phyloP scores from a whole-genome alignment of 1,140 invertebrate genomes.

The Rhagoletis pomonella region DNA sequence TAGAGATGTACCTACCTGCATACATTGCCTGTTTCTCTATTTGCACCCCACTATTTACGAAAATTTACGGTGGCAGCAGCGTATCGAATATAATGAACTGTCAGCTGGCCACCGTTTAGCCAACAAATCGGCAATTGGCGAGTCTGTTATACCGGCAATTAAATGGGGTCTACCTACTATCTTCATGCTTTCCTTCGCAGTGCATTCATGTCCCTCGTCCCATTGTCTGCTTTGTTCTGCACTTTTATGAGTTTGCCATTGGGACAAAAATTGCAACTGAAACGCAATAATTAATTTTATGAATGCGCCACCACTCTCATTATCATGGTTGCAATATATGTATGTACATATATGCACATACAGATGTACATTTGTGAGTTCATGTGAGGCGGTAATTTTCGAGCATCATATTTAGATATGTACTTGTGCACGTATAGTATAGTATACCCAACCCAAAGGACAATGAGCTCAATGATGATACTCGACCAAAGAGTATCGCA shows the following conservation, averaged over 20 bases:
- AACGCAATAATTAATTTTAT: conserved; percentile 45
- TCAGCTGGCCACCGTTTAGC: conserved; percentile 36
- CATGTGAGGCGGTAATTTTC: background rate
- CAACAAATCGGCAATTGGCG: background rate
- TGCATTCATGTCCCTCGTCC: background rate
- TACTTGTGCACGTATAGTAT: background rate
- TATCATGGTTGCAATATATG: background rate
- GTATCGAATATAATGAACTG: conserved; percentile 35
- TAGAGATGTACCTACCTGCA: background rate
- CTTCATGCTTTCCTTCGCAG: background rate
- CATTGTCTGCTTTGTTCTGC: background rate
- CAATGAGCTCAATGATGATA: background rate
- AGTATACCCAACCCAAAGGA: background rate
- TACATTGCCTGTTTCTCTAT: too few relatives aligned
- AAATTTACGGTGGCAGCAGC: background rate
- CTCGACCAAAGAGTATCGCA: conserved; percentile 12
- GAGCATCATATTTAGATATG: background rate
- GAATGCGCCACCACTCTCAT: background rate
- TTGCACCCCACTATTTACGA: background rate
- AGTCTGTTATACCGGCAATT: background rate
- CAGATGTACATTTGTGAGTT: background rate
- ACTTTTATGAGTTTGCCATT: conserved; percentile 37
- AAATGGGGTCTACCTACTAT: background rate
- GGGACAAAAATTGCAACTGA: conserved; percentile 29
- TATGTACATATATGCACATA: background rate